These are phyloP conservation scores for Nysson spinosus DNA, from an alignment of 2,888 invertebrate species.

Conservation along the genomic window DNA sequence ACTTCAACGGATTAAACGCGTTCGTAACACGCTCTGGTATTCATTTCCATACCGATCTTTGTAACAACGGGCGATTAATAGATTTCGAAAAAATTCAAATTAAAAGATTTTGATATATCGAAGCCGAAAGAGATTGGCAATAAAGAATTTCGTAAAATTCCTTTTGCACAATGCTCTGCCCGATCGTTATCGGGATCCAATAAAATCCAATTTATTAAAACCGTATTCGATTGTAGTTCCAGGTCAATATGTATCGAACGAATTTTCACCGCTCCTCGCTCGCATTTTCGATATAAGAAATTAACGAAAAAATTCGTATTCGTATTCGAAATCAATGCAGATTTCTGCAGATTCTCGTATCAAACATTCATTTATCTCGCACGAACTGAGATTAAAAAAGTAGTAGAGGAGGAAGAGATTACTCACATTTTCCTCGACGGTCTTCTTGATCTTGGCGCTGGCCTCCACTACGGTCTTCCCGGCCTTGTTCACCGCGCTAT, in stretches of 20 bases:
- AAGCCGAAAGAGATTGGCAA: no score
- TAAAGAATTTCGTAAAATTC: not conserved
- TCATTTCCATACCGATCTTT: no score
- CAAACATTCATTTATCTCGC: not conserved
- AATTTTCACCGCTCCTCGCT: not conserved
- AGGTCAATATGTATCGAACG: not conserved
- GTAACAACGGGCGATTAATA: not conserved
- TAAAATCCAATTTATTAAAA: conserved; percentile 20
- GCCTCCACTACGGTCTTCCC: conserved; percentile 94
- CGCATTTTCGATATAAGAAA: not conserved
- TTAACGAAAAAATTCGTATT: no score
- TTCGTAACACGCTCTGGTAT: no score
- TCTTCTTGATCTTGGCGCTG: conserved; percentile 95
- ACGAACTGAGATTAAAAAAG: not conserved
- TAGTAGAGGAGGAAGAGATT: not conserved
- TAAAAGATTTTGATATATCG: conserved; percentile 2
- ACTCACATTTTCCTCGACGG: conserved; percentile 96
- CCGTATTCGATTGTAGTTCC: not conserved
- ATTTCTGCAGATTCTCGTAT: no score
- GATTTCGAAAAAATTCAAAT: not conserved
- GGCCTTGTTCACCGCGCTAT: conserved; percentile 97
- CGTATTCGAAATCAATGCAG: no score
- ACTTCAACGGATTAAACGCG: no score
- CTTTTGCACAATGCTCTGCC: not conserved
- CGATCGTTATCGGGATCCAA: not conserved